These are phyloP conservation scores for Pocillopora verrucosa DNA, from an alignment of 64 coral and sea anemone genomes.

Conservation along the genomic window DNA sequence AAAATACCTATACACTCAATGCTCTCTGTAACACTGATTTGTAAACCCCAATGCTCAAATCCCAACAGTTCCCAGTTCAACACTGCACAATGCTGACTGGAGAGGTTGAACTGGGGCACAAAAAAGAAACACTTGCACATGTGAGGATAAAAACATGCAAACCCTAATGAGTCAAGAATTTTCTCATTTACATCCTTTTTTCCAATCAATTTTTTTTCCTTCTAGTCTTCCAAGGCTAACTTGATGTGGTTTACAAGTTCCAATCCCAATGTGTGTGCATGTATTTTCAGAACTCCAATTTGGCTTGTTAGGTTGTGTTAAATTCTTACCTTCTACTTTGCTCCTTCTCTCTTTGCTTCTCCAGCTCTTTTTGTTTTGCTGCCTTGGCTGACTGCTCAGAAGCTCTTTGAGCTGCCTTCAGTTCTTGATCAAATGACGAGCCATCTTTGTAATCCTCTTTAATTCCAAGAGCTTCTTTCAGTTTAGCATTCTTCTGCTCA, in stretches of 20 bases:
- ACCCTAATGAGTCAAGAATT: no score
- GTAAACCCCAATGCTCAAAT: not conserved
- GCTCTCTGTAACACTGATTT: not conserved
- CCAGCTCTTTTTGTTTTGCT: conserved; percentile 46
- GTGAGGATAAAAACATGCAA: no score
- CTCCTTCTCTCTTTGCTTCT: conserved; percentile 66
- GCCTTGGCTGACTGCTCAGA: conserved; percentile 51
- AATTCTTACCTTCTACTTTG: conserved; percentile 57
- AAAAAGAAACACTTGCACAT: no score
- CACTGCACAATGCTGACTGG: not conserved
- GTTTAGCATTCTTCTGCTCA: conserved; percentile 92
- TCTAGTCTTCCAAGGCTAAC: no score
- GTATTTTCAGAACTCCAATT: no score
- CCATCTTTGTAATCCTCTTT: conserved; percentile 94
- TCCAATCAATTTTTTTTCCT: no score
- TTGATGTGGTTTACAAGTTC: no score
- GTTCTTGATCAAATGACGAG: conserved; percentile 88
- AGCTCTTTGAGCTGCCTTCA: conserved; percentile 71
- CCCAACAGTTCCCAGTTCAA: not conserved
- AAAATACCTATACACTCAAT: no score
- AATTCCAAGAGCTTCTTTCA: conserved; percentile 93
- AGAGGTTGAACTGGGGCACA: not conserved
- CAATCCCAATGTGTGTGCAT: no score
- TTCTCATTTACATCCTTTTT: no score
- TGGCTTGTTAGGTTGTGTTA: not conserved